Evolutionary conservation across 2,797 vertebrate genomes (phyloP), one percentile per base, ranked within the genome.

Genomic region (Lutra lutra): DNA sequence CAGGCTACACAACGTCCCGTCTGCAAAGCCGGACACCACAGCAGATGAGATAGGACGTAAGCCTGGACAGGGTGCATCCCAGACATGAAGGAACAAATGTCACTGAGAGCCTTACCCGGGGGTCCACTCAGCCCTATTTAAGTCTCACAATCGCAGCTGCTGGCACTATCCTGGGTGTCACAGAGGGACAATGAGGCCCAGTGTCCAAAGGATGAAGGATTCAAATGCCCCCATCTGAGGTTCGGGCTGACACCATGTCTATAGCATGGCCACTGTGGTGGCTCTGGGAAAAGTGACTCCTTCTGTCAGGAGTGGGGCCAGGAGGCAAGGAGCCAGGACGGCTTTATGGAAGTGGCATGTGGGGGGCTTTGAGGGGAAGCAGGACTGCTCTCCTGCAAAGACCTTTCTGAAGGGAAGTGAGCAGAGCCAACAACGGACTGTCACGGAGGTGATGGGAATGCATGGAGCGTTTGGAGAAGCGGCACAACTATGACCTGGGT

Each of bases 401-500:
- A 29, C n/a, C n/a, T 56, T 56, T 7, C 21, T 23, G 43, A 27
- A 20, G 32, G 29, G 17, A 94, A 11, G 62, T 8, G 7, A 20
- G 86, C 6, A 66, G 79, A 48, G 32, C 6, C 48, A 29, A n/a
- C 51, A 29, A 11, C 0, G 25, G 66, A 35, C 80, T 48, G 79
- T 21, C 72, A n/a, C 2, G 0, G 46, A 79, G 46, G 66, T 21
- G 40, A 73, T 0, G 5, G 54, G 32, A 17, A 38, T 0, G 8
- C 9, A 6, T 0, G 6, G 38, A 43, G 48, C 21, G 11, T 68
- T 17, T 43, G 68, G 58, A 23, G 51, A 70, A 32, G 29, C 12
- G 9, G n/a, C 78, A 0, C 0, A 6, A 23, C 23, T 0, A 51
- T 40, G 66, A 17, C 5, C 48, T 3, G 2, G 7, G 20, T 3